A percentile compares a stretch with the other conserved stretches of the same genome.
Conservation (phyloP, 1,140 invertebrate species). For the Asobara japonica region DNA sequence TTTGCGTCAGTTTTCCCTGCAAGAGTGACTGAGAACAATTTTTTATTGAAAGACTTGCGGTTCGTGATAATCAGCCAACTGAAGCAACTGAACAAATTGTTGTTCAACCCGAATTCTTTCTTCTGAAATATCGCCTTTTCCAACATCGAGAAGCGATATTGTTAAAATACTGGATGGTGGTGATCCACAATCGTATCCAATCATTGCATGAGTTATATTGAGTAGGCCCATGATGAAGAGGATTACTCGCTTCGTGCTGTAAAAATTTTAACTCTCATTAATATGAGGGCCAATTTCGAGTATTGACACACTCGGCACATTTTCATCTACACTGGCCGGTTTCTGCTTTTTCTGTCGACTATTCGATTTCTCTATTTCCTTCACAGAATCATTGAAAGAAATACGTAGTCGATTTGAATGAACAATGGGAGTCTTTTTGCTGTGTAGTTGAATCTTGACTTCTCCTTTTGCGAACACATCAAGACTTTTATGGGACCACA, state of each 20-base stretch:
- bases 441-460: conserved; percentile 14
- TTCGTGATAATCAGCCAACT: conserved; percentile 21
- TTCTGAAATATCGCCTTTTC: conserved; percentile 22
- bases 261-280: background rate
- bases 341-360: background rate
- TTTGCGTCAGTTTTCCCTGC: conserved; percentile 17
- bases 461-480: conserved; percentile 13
- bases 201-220: background rate
- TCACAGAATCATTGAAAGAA: conserved; percentile 18
- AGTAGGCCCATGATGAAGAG: no score
- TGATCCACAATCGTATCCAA: conserved; percentile 26
- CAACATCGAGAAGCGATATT: conserved; percentile 16
- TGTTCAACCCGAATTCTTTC: background rate
- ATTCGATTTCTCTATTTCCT: background rate
- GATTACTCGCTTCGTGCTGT: no score
- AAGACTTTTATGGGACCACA: background rate
- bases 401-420: conserved; percentile 21
- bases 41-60: conserved; percentile 34
- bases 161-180: conserved; percentile 14
- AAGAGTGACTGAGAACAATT: conserved; percentile 26
- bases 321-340: background rate
- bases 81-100: conserved; percentile 27
- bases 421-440: conserved; percentile 1
- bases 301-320: no score
- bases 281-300: no score